Conservation (phyloP, 2,888 invertebrate species). For the Chrysolina americana region DNA sequence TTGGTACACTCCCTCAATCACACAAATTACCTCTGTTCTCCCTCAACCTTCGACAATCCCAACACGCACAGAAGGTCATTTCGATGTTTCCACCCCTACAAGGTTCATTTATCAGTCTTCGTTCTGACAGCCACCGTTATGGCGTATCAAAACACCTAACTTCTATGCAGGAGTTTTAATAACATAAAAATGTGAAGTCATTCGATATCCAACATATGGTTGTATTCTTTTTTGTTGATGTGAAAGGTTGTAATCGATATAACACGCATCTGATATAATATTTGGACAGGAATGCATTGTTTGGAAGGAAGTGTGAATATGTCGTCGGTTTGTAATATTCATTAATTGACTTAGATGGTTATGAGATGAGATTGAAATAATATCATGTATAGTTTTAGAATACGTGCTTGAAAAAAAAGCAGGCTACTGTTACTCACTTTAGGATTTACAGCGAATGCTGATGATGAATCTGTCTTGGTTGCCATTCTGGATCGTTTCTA, state of each 20-base stretch:
- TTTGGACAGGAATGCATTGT: slow-evolving; percentile 6
- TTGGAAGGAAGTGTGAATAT: slow-evolving; percentile 4
- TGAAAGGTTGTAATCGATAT: slow-evolving; percentile 16
- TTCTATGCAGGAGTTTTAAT: slow-evolving; percentile 39
- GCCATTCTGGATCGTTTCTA: no score
- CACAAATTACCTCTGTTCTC: slow-evolving; percentile 1
- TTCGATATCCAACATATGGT: slow-evolving; percentile 22
- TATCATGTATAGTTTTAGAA: not conserved
- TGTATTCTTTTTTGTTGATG: slow-evolving; percentile 28
- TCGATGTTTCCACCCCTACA: slow-evolving; percentile 31
- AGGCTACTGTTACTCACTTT: not conserved
- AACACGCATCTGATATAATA: slow-evolving; percentile 10
- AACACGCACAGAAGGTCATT: slow-evolving; percentile 16
- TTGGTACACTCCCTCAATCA: not conserved
- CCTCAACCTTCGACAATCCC: not conserved
- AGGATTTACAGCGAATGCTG: no score
- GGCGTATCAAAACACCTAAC: slow-evolving; percentile 45
- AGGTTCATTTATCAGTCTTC: slow-evolving; percentile 38
- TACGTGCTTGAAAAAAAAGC: not conserved
- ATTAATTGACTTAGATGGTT: not conserved
- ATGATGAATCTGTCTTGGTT: no score
- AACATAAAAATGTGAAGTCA: slow-evolving; percentile 34
- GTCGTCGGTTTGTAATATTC: not conserved
- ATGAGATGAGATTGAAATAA: not conserved
- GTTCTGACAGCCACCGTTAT: slow-evolving; percentile 33